Conservation (phyloP, 2,888 invertebrate genomes). For the Stegana nigrithorax region DNA sequence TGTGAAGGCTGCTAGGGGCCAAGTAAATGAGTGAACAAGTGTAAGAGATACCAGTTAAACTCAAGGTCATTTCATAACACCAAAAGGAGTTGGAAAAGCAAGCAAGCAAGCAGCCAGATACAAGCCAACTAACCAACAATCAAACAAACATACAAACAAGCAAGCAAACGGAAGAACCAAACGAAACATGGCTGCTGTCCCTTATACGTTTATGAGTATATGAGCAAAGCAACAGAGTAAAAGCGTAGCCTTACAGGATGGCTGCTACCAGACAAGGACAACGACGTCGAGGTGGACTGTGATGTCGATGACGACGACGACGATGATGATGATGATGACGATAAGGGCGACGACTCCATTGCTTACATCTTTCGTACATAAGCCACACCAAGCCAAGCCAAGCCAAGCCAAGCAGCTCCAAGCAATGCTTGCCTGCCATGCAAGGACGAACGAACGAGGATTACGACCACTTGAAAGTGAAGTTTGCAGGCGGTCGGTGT, state of each 20-base stretch:
- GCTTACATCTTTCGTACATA: constrained; percentile 51
- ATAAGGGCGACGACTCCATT: constrained; percentile 50
- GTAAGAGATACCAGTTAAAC: constrained; percentile 44
- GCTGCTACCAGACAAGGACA: not conserved
- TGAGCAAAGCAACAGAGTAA: constrained; percentile 23
- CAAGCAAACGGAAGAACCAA: too few relatives aligned
- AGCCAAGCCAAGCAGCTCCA: too few relatives aligned
- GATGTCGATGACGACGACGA: not conserved
- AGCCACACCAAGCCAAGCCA: not conserved
- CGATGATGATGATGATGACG: constrained; percentile 18
- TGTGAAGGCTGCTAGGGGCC: too few relatives aligned
- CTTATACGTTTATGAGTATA: too few relatives aligned
- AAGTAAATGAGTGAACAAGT: constrained; percentile 17
- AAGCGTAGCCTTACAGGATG: constrained; percentile 12
- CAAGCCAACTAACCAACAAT: constrained; percentile 19
- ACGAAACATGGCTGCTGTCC: too few relatives aligned
- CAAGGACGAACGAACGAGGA: not conserved
- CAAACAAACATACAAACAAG: too few relatives aligned
- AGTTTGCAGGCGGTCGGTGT: constrained; percentile 1
- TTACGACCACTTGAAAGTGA: constrained; percentile 3
- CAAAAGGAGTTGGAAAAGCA: constrained; percentile 44
- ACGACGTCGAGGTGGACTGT: not conserved
- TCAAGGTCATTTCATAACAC: constrained; percentile 49
- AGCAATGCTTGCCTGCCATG: too few relatives aligned
- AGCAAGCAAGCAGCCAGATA: constrained; percentile 22